Percentiles rank a stretch among this genome's conserved stretches.
These are phyloP conservation scores for Tinamus major DNA, from an alignment of 2,797 vertebrate genomes.

Conservation along the genomic window DNA sequence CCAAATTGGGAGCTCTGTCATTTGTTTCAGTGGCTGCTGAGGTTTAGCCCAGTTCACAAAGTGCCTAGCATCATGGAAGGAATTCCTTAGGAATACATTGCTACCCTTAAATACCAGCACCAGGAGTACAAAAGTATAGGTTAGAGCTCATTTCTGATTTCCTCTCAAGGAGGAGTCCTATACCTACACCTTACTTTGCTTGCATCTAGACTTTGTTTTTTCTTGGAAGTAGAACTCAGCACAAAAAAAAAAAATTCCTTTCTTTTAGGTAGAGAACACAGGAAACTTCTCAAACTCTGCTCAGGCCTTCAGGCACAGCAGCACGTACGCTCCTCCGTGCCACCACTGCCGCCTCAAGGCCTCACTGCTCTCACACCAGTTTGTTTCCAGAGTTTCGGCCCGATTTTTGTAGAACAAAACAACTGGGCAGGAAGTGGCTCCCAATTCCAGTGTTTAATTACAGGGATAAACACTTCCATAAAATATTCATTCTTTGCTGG, in stretches of 20 bases:
- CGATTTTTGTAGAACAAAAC: conserved; percentile 12
- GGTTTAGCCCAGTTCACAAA: background rate
- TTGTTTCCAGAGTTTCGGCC: conserved; percentile 3
- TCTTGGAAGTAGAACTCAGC: background rate
- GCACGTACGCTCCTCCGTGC: too few species aligned
- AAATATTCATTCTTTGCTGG: conserved; percentile 49
- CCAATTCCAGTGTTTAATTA: conserved; percentile 40
- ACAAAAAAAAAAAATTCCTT: background rate
- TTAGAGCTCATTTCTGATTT: background rate
- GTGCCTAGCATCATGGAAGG: background rate
- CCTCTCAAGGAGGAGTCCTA: background rate
- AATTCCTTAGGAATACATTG: background rate
- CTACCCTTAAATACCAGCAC: background rate
- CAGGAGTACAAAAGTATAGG: background rate
- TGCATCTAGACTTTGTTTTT: background rate
- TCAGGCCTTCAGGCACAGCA: too few species aligned
- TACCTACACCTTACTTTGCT: background rate
- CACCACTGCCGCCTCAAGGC: too few species aligned
- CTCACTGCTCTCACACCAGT: background rate
- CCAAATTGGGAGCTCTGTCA: background rate
- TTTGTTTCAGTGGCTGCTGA: background rate
- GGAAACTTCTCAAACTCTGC: background rate
- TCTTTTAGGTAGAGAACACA: background rate
- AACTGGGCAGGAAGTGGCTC: background rate
- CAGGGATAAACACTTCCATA: conserved; percentile 41